Base-by-base conservation (phyloP, 2,113 vertebrate species). In the Harpagus bidentatus region DNA sequence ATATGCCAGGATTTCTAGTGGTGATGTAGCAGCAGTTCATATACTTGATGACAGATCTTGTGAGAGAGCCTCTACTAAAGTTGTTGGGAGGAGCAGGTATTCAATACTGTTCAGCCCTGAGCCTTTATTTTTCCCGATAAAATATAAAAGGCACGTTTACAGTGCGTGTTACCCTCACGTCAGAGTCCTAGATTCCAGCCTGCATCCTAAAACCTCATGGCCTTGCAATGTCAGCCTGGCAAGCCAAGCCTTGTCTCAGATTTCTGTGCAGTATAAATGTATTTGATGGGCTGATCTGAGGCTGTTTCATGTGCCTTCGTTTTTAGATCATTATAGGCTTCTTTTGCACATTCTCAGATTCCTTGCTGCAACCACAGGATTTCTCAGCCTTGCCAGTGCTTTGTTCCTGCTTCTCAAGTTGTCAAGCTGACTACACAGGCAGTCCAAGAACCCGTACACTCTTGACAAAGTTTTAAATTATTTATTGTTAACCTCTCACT, bases 161-260 rank as follows among this genome's bases (percentile, higher is more conserved):
- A 47, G 13, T 8, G n/a, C 0, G 0, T 16, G 13, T 42, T n/a
- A 32, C 13, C 4, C 17, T 61, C 18, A 11, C 1, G 1, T 59
- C 59, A 48, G 15, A 31, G n/a, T 42, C 70, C 3, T 7, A 36
- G 15, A 16, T 63, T 38, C 52, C 79, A 76, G 55, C n/a, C 36
- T 55, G 55, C 32, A 36, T 58, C 50, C 70, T 42, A 36, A 89
- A 67, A 19, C n/a, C 31, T 65, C 23, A 1, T 2, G 10, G 40
- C 50, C 31, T 53, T 62, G 50, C 26, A 16, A 8, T 0, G 0
- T 19, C 55, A 67, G 34, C 34, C 42, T n/a, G n/a, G 36, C 48
- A 52, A 66, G 45, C 45, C 2, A 5, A 62, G 53, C 43, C 20
- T 65, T 40, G 11, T 14, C 47, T 47, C 1, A 0, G 25, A 20